A percentile compares a stretch with the other conserved stretches of the same genome.
Evolutionary conservation across 2,113 vertebrate genomes (phyloP).

Genomic region (Pungitius pungitius): DNA sequence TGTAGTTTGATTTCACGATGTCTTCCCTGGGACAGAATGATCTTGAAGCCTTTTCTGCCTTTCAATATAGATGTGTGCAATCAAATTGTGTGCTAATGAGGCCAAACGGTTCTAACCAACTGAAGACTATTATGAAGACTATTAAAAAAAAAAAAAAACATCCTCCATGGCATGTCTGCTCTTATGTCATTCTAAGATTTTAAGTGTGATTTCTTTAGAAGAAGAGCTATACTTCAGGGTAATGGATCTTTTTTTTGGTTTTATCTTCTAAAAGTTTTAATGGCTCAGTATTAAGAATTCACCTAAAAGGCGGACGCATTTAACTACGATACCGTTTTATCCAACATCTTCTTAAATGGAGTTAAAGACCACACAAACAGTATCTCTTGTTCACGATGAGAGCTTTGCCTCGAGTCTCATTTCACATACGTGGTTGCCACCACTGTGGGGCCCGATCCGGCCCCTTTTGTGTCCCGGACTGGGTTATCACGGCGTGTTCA

Average conservation of each 20-base stretch:
- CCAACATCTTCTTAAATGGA: background rate
- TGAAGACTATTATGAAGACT: background rate
- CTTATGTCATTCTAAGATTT: background rate
- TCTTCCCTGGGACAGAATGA: constrained; percentile 1
- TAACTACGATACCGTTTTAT: background rate
- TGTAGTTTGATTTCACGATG: constrained; percentile 25
- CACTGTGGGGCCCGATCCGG: constrained; percentile 16
- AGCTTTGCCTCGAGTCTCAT: background rate
- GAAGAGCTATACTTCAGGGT: too few species aligned
- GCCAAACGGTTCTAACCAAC: background rate
- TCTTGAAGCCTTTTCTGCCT: background rate
- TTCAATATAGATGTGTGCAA: background rate
- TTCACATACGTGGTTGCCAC: constrained; percentile 44
- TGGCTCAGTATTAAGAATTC: background rate
- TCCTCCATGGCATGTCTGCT: background rate
- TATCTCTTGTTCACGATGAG: background rate
- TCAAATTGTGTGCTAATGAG: background rate
- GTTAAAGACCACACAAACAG: background rate
- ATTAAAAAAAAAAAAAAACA: background rate
- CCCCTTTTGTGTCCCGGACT: too few species aligned
- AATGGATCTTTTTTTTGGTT: background rate
- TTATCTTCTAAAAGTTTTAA: background rate
- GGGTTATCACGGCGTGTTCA: constrained; percentile 93
- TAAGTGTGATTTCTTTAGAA: background rate
- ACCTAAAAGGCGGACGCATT: background rate